Percentiles rank a stretch among this genome's conserved stretches.
phyloP scores from a whole-genome alignment of 2,888 invertebrate species.

The Drosophila phalerata region DNA sequence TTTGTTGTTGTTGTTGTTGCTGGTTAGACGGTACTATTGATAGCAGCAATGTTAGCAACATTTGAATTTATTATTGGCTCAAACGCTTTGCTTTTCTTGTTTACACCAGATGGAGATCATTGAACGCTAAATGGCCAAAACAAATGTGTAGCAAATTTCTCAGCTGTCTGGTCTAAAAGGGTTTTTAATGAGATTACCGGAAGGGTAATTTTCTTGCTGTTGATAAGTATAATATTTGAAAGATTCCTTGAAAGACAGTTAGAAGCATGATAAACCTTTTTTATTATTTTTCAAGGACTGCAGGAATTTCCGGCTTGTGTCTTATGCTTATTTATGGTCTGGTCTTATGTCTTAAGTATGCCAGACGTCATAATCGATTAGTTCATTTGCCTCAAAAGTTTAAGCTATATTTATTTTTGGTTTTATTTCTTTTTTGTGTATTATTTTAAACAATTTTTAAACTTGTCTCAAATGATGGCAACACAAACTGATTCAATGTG shows the following conservation, averaged over 20 bases:
- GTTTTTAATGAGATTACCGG: constrained; percentile 60
- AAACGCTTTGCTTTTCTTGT: constrained; percentile 54
- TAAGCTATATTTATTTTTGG: constrained; percentile 20
- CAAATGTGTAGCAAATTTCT: constrained; percentile 60
- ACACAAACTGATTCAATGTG: constrained; percentile 63
- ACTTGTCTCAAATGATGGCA: constrained; percentile 47
- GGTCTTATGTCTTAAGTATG: constrained; percentile 33
- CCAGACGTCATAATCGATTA: constrained; percentile 54
- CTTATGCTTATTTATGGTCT: constrained; percentile 17
- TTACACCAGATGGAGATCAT: constrained; percentile 65
- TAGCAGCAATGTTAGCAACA: constrained; percentile 74
- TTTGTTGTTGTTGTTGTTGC: constrained; percentile 67
- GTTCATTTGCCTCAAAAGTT: constrained; percentile 37
- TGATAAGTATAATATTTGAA: constrained; percentile 1
- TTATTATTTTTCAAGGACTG: neutral
- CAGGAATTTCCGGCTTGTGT: constrained; percentile 29
- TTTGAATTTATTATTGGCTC: constrained; percentile 77
- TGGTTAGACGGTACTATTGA: constrained; percentile 66
- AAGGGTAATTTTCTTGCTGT: constrained; percentile 17
- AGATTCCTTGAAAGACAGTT: neutral
- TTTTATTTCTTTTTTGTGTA: constrained; percentile 6
- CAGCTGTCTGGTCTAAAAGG: constrained; percentile 38
- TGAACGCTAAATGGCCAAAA: constrained; percentile 59
- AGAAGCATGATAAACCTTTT: neutral
- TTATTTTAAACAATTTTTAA: constrained; percentile 22